These are phyloP conservation scores for Lysiphlebus fabarum DNA, from an alignment of 1,140 invertebrate genomes.

Conservation along the genomic window DNA sequence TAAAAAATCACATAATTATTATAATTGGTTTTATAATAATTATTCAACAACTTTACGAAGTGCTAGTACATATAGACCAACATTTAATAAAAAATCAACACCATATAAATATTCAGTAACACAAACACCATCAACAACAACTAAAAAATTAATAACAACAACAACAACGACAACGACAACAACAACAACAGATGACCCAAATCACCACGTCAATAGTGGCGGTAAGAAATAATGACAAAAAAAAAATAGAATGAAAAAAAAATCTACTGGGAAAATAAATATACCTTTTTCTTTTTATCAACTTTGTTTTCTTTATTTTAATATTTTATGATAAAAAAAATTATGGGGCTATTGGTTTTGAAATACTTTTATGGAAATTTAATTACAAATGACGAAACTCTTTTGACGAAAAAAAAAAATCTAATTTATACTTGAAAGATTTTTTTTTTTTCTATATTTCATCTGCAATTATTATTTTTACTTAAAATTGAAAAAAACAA, in stretches of 20 bases:
- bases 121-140: conserved; percentile 38
- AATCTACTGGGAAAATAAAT: conserved; percentile 21
- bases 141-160: conserved; percentile 47
- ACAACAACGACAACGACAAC: not conserved
- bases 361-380: too few species aligned
- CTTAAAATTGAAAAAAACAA: too few species aligned
- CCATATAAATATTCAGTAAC: conserved; percentile 47
- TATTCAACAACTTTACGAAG: conserved; percentile 28
- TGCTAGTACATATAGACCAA: conserved; percentile 39
- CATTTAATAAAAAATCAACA: conserved; percentile 45
- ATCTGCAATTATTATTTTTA: not conserved
- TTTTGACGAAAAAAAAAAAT: not conserved
- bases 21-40: conserved; percentile 35
- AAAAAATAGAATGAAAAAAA: conserved; percentile 27
- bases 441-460: conserved; percentile 10
- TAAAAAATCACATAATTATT: conserved; percentile 35
- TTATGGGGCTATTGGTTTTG: conserved; percentile 5
- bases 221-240: conserved; percentile 17
- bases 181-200: conserved; percentile 1
- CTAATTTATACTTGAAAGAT: not conserved
- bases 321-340: too few species aligned
- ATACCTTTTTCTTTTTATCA: conserved; percentile 26
- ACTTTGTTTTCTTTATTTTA: conserved; percentile 19
- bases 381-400: not conserved
- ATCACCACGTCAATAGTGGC: not conserved